phyloP scores from a whole-genome alignment of 2,797 vertebrate species.

The Parambassis ranga region DNA sequence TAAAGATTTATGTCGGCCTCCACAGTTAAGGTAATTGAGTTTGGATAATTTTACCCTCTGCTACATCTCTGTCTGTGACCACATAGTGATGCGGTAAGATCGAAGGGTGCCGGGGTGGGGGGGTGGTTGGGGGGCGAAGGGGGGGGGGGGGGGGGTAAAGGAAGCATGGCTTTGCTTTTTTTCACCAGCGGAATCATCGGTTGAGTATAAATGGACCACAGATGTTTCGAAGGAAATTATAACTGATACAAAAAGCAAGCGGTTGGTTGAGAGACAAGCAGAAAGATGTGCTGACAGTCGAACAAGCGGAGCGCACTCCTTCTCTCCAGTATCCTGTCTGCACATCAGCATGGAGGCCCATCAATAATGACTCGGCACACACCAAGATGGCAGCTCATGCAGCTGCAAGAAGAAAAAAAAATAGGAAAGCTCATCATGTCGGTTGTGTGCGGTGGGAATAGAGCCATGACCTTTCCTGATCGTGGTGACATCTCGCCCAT shows the following conservation, averaged over 20 bases:
- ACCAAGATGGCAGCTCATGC: constrained; percentile 58
- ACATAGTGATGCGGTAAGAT: neutral
- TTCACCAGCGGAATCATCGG: neutral
- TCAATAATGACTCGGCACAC: constrained; percentile 56
- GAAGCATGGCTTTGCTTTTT: neutral
- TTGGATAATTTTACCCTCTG: constrained; percentile 32
- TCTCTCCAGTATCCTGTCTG: constrained; percentile 45
- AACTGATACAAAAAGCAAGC: neutral
- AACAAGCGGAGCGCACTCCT: neutral
- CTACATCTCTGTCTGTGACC: constrained; percentile 31
- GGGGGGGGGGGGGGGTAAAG: neutral
- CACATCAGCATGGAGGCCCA: constrained; percentile 49
- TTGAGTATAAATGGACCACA: neutral
- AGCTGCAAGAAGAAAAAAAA: neutral
- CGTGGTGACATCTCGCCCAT: constrained; percentile 28
- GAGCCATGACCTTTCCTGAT: constrained; percentile 44
- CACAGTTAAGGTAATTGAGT: constrained; percentile 46
- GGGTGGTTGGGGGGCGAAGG: neutral
- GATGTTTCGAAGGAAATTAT: neutral
- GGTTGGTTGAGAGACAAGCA: neutral
- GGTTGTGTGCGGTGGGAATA: constrained; percentile 30
- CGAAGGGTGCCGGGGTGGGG: neutral
- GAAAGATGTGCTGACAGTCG: constrained; percentile 7
- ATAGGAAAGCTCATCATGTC: constrained; percentile 33
- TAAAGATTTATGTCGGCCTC: constrained; percentile 38